phyloP scores from a whole-genome alignment of 2,113 vertebrate genomes.

The Thunnus maccoyii region DNA sequence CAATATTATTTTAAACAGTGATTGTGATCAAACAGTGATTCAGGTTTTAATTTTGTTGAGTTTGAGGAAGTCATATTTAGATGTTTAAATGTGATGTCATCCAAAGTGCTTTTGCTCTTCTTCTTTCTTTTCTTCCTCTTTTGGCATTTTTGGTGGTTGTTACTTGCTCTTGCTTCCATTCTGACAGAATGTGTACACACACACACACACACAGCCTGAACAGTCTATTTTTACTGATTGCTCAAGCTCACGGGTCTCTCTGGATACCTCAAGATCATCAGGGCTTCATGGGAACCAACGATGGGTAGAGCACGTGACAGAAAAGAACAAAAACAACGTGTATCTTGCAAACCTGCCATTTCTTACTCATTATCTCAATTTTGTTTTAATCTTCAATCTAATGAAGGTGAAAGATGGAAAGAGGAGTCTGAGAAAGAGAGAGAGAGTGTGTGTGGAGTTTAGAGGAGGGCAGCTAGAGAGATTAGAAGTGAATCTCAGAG shows the following conservation, averaged over 20 bases:
- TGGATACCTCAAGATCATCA: background rate
- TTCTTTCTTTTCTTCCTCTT: background rate
- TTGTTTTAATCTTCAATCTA: conserved; percentile 5
- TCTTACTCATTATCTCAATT: background rate
- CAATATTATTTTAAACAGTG: background rate
- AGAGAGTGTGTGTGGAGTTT: background rate
- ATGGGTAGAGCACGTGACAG: background rate
- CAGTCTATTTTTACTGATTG: background rate
- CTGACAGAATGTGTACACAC: background rate
- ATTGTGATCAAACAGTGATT: no score
- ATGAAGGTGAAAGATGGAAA: background rate
- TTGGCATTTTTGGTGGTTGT: background rate
- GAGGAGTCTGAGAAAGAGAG: background rate
- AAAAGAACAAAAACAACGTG: no score
- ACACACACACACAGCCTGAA: background rate
- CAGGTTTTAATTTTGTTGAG: no score
- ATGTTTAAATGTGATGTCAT: background rate
- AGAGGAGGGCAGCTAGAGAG: background rate
- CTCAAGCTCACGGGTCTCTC: background rate
- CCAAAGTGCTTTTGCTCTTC: background rate
- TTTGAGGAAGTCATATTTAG: no score
- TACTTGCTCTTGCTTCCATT: background rate
- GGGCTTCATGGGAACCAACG: no score
- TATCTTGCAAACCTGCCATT: background rate
- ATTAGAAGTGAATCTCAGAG: background rate